A percentile compares a stretch with the other conserved stretches of the same genome.
Conservation (phyloP, 2,888 invertebrate species). For the Atherix ibis region DNA sequence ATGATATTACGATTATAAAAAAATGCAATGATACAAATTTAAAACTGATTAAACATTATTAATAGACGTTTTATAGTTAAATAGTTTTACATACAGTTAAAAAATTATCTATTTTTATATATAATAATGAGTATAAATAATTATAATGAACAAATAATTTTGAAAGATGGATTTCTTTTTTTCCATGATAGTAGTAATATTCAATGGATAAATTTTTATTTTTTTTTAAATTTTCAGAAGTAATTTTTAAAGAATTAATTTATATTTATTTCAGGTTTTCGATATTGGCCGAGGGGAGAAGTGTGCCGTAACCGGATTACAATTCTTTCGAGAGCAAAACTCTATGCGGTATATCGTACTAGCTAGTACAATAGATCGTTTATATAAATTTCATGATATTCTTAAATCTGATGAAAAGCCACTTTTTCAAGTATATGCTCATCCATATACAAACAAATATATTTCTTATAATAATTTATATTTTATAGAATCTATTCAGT, state of each 20-base stretch:
- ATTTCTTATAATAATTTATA: too few relatives aligned
- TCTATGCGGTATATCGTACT: constrained; percentile 66
- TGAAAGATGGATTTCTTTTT: too few relatives aligned
- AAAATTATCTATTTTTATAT: too few relatives aligned
- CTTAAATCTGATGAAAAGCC: constrained; percentile 63
- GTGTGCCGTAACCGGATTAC: constrained; percentile 74
- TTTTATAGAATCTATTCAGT: constrained; percentile 54
- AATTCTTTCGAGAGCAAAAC: constrained; percentile 58
- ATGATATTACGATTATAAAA: too few relatives aligned
- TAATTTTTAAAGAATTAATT: constrained; percentile 12
- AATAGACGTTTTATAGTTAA: too few relatives aligned
- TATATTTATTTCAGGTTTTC: constrained; percentile 52
- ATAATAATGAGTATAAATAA: too few relatives aligned
- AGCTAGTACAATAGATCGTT: constrained; percentile 63
- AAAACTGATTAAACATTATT: too few relatives aligned
- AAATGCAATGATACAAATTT: too few relatives aligned
- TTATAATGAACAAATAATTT: too few relatives aligned
- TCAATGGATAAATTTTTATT: constrained; percentile 7
- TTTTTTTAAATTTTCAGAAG: constrained; percentile 10
- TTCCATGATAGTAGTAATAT: constrained; percentile 1
- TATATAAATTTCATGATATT: constrained; percentile 79
- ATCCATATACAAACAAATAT: too few relatives aligned
- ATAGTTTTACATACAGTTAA: too few relatives aligned
- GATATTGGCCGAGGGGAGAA: constrained; percentile 66
- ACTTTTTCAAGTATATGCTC: constrained; percentile 34